These are phyloP conservation scores for Hirtodrosophila cameraria DNA, from an alignment of 2,888 invertebrate species.

Conservation along the genomic window DNA sequence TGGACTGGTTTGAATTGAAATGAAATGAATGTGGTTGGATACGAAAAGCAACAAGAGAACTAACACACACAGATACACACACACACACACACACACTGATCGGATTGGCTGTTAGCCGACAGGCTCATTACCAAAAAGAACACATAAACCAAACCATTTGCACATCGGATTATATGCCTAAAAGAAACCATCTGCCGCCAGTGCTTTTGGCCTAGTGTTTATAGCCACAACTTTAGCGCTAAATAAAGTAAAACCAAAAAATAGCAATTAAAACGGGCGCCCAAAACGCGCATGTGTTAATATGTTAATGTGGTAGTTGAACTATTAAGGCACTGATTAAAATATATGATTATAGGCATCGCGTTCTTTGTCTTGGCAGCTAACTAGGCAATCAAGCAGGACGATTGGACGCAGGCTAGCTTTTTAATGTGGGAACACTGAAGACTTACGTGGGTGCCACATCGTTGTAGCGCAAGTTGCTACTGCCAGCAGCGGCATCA, in stretches of 20 bases:
- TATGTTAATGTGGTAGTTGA: conserved; percentile 19
- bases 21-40: conserved; percentile 20
- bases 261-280: conserved; percentile 44
- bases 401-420: background rate
- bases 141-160: conserved; percentile 54
- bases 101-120: conserved; percentile 5
- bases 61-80: conserved; percentile 28
- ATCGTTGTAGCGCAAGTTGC: conserved; percentile 91
- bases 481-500: conserved; percentile 85
- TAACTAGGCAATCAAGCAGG: conserved; percentile 1
- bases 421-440: too few relatives aligned
- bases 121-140: conserved; percentile 43
- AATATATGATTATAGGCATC: background rate
- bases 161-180: conserved; percentile 79
- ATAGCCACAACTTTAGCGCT: conserved; percentile 82
- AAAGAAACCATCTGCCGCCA: conserved; percentile 84
- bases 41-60: conserved; percentile 37
- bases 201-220: conserved; percentile 84
- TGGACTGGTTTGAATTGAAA: conserved; percentile 29
- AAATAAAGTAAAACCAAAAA: conserved; percentile 75
- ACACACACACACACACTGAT: conserved; percentile 14
- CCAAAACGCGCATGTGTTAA: conserved; percentile 20
- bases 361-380: background rate
- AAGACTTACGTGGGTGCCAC: conserved; percentile 93
- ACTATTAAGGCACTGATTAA: background rate